A percentile compares a stretch with the other conserved stretches of the same genome.
These are phyloP conservation scores for Agriopis marginaria DNA, from an alignment of 2,888 invertebrate genomes.

Conservation along the genomic window DNA sequence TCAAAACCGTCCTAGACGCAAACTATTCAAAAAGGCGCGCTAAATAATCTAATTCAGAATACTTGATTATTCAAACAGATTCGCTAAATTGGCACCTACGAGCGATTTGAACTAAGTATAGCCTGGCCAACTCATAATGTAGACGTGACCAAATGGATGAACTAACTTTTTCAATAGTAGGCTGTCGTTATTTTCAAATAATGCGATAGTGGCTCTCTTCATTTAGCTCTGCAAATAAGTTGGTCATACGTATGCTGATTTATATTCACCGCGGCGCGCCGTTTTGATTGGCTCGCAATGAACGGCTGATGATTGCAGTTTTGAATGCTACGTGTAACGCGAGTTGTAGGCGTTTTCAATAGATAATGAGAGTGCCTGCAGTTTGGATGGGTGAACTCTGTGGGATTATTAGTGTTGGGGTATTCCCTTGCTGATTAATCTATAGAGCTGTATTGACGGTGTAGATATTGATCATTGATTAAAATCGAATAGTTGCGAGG, in stretches of 20 bases:
- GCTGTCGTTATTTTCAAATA: background rate
- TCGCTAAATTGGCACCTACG: constrained; percentile 54
- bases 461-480: too few relatives aligned
- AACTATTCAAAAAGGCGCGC: constrained; percentile 30
- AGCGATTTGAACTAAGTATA: constrained; percentile 44
- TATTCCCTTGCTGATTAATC: background rate
- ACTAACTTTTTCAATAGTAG: background rate
- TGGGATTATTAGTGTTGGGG: background rate
- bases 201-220: background rate
- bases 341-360: constrained; percentile 25
- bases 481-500: too few relatives aligned
- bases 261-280: constrained; percentile 63
- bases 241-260: constrained; percentile 33
- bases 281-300: constrained; percentile 63
- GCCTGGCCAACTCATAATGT: background rate
- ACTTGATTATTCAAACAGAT: constrained; percentile 63
- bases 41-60: constrained; percentile 50
- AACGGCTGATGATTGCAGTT: constrained; percentile 61
- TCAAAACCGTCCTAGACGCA: constrained; percentile 23
- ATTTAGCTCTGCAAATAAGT: background rate
- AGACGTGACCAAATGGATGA: background rate
- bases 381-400: constrained; percentile 1
- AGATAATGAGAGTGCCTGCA: constrained; percentile 12
- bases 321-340: constrained; percentile 44
- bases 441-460: too few relatives aligned